phyloP scores from a whole-genome alignment of 2,113 vertebrate species.

The Oncorhynchus mykiss region DNA sequence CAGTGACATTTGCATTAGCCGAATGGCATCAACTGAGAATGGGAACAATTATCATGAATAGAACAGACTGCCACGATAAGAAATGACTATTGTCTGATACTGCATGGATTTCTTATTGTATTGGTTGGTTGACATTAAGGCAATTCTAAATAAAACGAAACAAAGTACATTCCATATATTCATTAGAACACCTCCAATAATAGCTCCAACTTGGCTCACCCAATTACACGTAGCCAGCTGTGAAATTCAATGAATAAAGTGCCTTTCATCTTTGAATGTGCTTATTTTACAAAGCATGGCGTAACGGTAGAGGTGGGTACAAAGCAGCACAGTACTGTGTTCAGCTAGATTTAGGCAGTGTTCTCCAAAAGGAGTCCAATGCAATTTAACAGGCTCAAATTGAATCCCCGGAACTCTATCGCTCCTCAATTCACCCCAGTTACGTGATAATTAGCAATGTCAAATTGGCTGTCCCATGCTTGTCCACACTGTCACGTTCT shows the following conservation, averaged over 20 bases:
- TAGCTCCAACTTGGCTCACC: neutral
- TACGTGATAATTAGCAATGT: no score
- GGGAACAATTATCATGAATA: slow-evolving; percentile 7
- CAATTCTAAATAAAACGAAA: slow-evolving; percentile 1
- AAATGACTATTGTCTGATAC: neutral
- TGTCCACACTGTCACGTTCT: no score
- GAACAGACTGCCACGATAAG: neutral
- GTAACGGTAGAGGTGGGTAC: no score
- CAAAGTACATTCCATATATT: neutral
- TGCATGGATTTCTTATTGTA: slow-evolving; percentile 1
- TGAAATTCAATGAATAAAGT: slow-evolving; percentile 4
- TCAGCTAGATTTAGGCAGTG: neutral
- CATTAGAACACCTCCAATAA: neutral
- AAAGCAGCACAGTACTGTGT: neutral
- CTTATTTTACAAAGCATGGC: neutral
- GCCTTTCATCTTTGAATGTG: slow-evolving; percentile 5
- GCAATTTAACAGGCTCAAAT: neutral
- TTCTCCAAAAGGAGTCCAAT: neutral
- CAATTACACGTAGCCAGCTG: slow-evolving; percentile 5
- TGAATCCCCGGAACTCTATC: no score
- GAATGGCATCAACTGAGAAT: slow-evolving; percentile 3
- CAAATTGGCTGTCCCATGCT: no score
- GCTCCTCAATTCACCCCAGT: neutral
- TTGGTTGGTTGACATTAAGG: slow-evolving; percentile 4
- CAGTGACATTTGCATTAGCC: slow-evolving; percentile 5